A percentile compares a stretch with the other conserved stretches of the same genome.
These are phyloP conservation scores for Apaloderma vittatum DNA, from an alignment of 2,113 vertebrate genomes.

Conservation along the genomic window DNA sequence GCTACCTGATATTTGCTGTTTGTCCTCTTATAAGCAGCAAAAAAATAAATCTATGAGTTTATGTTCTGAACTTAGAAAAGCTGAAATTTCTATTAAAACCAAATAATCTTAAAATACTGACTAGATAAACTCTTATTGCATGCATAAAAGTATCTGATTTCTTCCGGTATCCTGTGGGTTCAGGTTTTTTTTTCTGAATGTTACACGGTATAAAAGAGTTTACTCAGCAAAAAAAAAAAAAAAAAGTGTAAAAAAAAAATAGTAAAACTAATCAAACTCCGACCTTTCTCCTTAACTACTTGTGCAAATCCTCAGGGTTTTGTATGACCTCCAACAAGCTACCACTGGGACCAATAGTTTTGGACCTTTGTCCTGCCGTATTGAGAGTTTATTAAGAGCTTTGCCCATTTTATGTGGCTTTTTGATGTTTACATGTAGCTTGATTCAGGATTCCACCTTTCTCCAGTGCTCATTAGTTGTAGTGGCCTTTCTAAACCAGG, in stretches of 20 bases:
- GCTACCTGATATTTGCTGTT: background rate
- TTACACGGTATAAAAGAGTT: background rate
- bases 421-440: constrained; percentile 73
- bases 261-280: background rate
- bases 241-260: background rate
- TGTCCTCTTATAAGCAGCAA: background rate
- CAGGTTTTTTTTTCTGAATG: background rate
- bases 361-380: constrained; percentile 57
- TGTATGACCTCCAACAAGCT: constrained; percentile 3
- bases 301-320: constrained; percentile 35
- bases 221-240: background rate
- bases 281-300: background rate
- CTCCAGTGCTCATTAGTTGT: constrained; percentile 71
- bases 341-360: constrained; percentile 53
- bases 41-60: background rate
- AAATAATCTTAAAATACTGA: background rate
- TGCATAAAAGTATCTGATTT: background rate
- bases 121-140: background rate
- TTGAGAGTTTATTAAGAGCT: constrained; percentile 65
- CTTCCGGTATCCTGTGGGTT: background rate
- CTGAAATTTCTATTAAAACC: background rate
- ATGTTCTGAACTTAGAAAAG: background rate
- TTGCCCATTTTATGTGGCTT: constrained; percentile 52
- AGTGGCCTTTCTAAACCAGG: constrained; percentile 75
- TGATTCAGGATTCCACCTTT: constrained; percentile 72